Evolutionary conservation across 2,113 vertebrate genomes (phyloP).

Genomic region (Ibidorhyncha struthersii): DNA sequence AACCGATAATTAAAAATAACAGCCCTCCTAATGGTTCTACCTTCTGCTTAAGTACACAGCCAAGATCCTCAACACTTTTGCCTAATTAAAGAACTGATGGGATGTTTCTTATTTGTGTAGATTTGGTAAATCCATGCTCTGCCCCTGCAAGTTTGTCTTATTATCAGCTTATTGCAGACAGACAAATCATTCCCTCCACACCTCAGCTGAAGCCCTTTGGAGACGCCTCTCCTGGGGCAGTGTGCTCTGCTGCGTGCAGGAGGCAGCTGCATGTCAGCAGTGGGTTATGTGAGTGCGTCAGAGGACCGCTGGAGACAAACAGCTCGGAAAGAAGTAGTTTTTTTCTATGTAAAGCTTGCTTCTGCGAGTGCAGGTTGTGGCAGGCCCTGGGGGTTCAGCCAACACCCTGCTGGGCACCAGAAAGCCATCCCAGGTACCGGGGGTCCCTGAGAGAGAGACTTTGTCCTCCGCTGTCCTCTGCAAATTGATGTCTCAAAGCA

Average conservation of each 20-base stretch:
- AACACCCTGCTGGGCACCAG: background rate
- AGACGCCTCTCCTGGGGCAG: background rate
- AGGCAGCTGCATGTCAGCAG: background rate
- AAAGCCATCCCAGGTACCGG: background rate
- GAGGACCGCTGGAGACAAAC: background rate
- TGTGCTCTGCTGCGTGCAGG: background rate
- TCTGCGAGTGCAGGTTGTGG: background rate
- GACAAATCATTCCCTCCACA: background rate
- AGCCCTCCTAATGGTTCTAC: background rate
- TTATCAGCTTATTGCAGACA: background rate
- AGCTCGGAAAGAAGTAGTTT: background rate
- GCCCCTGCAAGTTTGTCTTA: background rate
- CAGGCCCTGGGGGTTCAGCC: background rate
- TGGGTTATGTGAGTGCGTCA: fast-evolving
- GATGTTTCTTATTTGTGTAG: background rate
- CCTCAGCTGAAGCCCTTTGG: background rate
- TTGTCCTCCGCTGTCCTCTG: background rate
- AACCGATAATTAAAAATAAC: slow-evolving; percentile 45
- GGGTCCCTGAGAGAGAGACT: background rate
- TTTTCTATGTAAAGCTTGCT: background rate
- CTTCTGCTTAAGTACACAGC: slow-evolving; percentile 11
- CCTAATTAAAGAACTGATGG: background rate
- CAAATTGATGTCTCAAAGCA: background rate
- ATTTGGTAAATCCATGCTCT: background rate
- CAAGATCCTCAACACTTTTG: background rate